phyloP scores from a whole-genome alignment of 37 sponge, comb jelly and placozoan species.

The Spongilla lacustris region DNA sequence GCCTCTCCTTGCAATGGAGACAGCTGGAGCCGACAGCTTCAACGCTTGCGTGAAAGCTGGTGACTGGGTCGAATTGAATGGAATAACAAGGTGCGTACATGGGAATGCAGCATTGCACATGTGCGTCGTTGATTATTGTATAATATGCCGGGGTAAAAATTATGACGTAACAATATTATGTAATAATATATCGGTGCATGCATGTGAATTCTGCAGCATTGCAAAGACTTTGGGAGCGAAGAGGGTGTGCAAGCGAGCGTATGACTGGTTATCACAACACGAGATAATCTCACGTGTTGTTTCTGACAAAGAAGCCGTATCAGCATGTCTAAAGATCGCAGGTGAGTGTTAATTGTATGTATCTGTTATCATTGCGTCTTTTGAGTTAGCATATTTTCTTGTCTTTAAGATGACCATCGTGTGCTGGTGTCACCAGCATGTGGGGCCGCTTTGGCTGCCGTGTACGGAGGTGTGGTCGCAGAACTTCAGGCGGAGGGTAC shows the following conservation, averaged over 20 bases:
- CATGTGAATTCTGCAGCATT: conserved; percentile 37
- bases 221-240: conserved; percentile 87
- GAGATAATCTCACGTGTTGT: conserved; percentile 59
- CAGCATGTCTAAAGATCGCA: conserved; percentile 78
- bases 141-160: too few relatives aligned
- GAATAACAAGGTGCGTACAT: conserved; percentile 82
- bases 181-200: too few relatives aligned
- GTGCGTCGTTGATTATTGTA: too few relatives aligned
- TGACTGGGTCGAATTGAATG: conserved; percentile 61
- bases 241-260: conserved; percentile 65
- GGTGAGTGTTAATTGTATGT: conserved; percentile 19
- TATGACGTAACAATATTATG: too few relatives aligned
- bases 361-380: too few relatives aligned
- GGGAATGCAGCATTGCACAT: too few relatives aligned
- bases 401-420: conserved; percentile 78
- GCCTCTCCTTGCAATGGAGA: conserved; percentile 95
- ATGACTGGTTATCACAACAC: conserved; percentile 58
- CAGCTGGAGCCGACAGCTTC: conserved; percentile 85
- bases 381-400: background rate
- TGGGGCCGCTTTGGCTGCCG: conserved; percentile 90
- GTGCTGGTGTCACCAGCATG: conserved; percentile 91
- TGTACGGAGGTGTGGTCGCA: conserved; percentile 49
- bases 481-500: conserved; percentile 50
- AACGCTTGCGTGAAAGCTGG: conserved; percentile 68
- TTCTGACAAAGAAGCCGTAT: conserved; percentile 79